A percentile compares a stretch with the other conserved stretches of the same genome.
Evolutionary conservation across 2,797 vertebrate species (phyloP).

Genomic region (Anguilla pacifica): DNA sequence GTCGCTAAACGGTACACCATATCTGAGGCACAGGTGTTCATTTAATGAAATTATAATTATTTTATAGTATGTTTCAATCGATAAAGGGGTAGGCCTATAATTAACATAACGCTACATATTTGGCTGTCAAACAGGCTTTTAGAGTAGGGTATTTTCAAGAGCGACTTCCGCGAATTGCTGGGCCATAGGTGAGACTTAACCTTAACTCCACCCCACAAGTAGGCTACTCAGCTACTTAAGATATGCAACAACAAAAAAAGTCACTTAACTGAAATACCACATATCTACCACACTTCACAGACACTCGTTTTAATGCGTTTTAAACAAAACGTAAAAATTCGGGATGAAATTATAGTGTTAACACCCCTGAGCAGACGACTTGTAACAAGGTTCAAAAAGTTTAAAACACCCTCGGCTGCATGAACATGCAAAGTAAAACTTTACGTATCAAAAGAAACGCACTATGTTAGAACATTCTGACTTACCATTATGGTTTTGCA

Average conservation of each 20-base stretch:
- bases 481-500: slow-evolving; percentile 40
- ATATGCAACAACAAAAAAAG: not conserved
- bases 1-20: no score
- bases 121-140: not conserved
- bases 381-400: not conserved
- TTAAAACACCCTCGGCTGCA: not conserved
- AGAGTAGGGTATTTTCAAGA: not conserved
- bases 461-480: not conserved
- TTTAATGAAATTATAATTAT: not conserved
- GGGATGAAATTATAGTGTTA: not conserved
- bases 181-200: slow-evolving; percentile 23
- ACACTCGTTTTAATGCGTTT: not conserved
- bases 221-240: not conserved
- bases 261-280: not conserved
- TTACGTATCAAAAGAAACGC: not conserved
- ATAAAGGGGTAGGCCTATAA: not conserved
- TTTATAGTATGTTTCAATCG: not conserved
- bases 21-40: not conserved
- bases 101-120: not conserved
- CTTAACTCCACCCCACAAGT: slow-evolving; percentile 18
- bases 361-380: not conserved
- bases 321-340: not conserved
- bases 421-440: not conserved
- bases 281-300: not conserved
- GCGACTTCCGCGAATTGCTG: slow-evolving; percentile 19